Conservation (phyloP, 1,140 invertebrate genomes). For the Stegodyphus dumicola region DNA sequence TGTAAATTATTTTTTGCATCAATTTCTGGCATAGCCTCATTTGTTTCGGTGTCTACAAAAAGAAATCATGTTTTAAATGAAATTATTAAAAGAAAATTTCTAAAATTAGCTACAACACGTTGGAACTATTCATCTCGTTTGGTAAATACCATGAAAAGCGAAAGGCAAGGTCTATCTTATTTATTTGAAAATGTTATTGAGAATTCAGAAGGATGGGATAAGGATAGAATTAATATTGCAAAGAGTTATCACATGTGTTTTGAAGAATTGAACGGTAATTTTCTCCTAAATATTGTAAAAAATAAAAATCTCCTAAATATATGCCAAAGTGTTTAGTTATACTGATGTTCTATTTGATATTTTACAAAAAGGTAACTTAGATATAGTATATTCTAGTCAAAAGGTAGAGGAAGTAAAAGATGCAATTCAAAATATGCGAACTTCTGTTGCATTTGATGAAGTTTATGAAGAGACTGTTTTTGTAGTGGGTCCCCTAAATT, state of each 20-base stretch:
- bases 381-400: constrained; percentile 3
- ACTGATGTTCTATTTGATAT: constrained; percentile 13
- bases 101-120: not conserved
- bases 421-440: no score
- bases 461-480: no score
- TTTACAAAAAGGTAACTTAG: not conserved
- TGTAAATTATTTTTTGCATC: no score
- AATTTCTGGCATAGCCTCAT: not conserved
- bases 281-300: not conserved
- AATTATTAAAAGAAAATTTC: constrained; percentile 4
- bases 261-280: constrained; percentile 1
- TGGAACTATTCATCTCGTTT: constrained; percentile 3
- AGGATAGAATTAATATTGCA: not conserved
- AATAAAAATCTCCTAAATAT: no score
- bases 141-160: constrained; percentile 1
- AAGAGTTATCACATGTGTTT: not conserved
- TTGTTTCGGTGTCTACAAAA: constrained; percentile 5
- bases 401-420: no score
- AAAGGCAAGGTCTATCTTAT: not conserved
- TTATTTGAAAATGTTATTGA: not conserved
- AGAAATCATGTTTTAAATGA: not conserved
- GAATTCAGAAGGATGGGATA: not conserved
- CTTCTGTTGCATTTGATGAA: no score
- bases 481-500: no score
- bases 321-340: constrained; percentile 5